phyloP scores from a whole-genome alignment of 2,113 vertebrate genomes.

The Todiramphus chloris region DNA sequence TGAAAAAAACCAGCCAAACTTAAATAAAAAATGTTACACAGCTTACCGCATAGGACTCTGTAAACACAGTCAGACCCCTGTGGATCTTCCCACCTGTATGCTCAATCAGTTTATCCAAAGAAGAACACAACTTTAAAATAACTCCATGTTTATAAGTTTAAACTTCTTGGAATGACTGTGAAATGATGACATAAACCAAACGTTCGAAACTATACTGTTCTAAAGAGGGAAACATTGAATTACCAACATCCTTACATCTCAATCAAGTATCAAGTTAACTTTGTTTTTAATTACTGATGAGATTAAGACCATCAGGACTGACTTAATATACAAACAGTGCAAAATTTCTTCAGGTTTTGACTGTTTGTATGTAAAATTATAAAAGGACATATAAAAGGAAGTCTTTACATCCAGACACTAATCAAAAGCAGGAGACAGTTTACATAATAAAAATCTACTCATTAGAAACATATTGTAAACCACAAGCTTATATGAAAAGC shows the following conservation, averaged over 20 bases:
- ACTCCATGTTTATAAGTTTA: accelerated
- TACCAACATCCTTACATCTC: not conserved
- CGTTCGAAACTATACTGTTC: not conserved
- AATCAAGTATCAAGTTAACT: not conserved
- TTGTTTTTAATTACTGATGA: slow-evolving; percentile 41
- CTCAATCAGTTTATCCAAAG: not conserved
- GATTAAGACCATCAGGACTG: slow-evolving; percentile 56
- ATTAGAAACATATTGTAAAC: not conserved
- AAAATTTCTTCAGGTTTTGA: slow-evolving; percentile 20
- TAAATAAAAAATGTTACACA: not conserved
- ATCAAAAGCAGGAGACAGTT: slow-evolving; percentile 23
- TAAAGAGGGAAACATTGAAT: not conserved
- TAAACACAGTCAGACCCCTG: not conserved
- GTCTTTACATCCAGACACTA: slow-evolving; percentile 37
- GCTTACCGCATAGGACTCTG: not conserved
- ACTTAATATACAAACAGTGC: slow-evolving; percentile 21
- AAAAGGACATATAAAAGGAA: not conserved
- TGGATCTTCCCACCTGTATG: not conserved
- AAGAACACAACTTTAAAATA: not conserved
- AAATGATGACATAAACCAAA: not conserved
- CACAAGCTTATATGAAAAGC: not conserved
- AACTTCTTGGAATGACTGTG: not conserved
- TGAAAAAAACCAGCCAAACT: not conserved
- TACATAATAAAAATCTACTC: not conserved
- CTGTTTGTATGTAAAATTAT: slow-evolving; percentile 11